Base-by-base conservation (phyloP, 2,113 vertebrate genomes). In the Microtus pennsylvanicus region DNA sequence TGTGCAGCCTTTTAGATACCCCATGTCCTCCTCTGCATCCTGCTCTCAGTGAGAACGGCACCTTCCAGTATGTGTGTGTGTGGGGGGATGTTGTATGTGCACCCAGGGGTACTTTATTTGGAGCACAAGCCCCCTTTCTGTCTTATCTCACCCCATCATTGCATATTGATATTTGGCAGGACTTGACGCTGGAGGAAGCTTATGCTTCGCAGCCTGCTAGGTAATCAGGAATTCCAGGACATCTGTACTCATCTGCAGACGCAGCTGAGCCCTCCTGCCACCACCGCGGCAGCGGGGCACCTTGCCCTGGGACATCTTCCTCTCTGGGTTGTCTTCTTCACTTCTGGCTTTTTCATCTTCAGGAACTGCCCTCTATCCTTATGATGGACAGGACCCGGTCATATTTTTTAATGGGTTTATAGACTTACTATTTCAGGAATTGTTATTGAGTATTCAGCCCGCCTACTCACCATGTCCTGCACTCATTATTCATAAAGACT, bases 221-320 rank as follows among this genome's bases (percentile, higher is more conserved):
- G 5, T 12, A 69, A 21, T 12, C 1, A 0, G 9, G n/a, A 61
- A 22, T 14, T 7, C 47, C 22, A 16, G 21, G 85, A 24, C 50
- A 22, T 38, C 69, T 52, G 47, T n/a, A 13, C 50, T n/a, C 19
- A 3, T 26, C 61, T 5, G 33, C 3, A 55, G 16, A 50, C 30
- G 8, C 6, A 33, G 45, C 33, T 70, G 65, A 50, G 21, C 22
- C 38, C 55, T 76, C 65, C 47, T 83, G 5, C 1, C 4, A 1
- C 19, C 38, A 3, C n/a, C 26, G 0, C 24, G 13, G 70, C 50
- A 42, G 33, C 26, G 14, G 11, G 11, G 0, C 0, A 22, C 50
- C 52, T 93, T 30, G 28, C 47, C 35, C 42, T 4, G 13, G 2
- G 14, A 35, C 7, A 7, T 30, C 24, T 26, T 77, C 24, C 17